Evolutionary conservation across 2,113 vertebrate genomes (phyloP), one percentile per base, ranked within the genome.

Genomic region (Lophius piscatorius): DNA sequence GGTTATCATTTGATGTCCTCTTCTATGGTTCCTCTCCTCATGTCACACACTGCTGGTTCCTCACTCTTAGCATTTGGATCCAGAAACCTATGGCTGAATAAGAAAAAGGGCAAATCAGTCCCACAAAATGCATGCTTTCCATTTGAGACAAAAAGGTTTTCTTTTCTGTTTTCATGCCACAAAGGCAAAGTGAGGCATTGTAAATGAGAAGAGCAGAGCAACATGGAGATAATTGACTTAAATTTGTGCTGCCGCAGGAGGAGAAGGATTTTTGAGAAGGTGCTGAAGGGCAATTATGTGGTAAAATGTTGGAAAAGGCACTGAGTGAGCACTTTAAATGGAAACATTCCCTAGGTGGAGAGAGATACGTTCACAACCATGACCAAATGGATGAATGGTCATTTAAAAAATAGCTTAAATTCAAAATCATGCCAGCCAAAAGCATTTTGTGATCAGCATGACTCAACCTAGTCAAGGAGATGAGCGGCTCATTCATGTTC

Each of bases 61-160:
- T 78, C 9, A 5, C 45, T 59, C 50, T 70, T 61, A 76, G 69
- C 74, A 75, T 85, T 65, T 74, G 76, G 76, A 79, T 69, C 74
- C 79, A 59, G 66, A 83, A 75, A 79, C 85, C 88, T 89, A 69
- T 72, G 67, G 64, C 31, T 63, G 63, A 51, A 67, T 13, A 72
- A 66, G 57, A 9, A 6, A 3, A 17, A 28, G 12, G 5, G 3
- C 17, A 40, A 59, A 65, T 84, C 26, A 80, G 55, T 44, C 23
- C 8, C 22, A n/a, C 2, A 42, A 70, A 68, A 64, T 49, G 20
- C 22, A 60, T 10, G 35, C 20, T 45, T 59, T 51, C 14, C 14
- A 47, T 31, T 22, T 23, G 49, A 47, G 13, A 48, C 13, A 18
- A 42, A 26, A 41, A 18, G 16, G 34, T 39, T 51, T 47, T 1